These are phyloP conservation scores for Drosophila flavopinicola DNA, from an alignment of 2,888 invertebrate genomes.

Conservation along the genomic window DNA sequence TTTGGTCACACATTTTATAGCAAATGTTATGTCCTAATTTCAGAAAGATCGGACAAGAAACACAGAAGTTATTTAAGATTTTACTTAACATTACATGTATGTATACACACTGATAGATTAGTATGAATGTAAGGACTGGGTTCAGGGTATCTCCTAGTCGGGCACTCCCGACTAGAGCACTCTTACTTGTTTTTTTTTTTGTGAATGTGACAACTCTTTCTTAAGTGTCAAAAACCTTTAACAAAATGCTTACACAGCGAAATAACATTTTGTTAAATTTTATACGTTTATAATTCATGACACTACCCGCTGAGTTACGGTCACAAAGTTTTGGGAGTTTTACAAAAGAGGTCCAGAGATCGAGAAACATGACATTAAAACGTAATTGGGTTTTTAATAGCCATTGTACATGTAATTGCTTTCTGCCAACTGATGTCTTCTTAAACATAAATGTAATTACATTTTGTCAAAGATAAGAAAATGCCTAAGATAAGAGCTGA, in stretches of 20 bases:
- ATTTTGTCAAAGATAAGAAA: conserved; percentile 35
- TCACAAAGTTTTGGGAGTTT: background rate
- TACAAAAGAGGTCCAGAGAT: conserved; percentile 6
- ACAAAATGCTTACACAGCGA: conserved; percentile 61
- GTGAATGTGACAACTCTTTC: conserved; percentile 48
- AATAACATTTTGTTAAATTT: conserved; percentile 23
- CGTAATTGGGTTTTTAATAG: conserved; percentile 79
- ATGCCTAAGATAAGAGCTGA: conserved; percentile 29
- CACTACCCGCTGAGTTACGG: conserved; percentile 7
- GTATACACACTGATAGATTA: too few species aligned
- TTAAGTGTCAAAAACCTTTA: conserved; percentile 42
- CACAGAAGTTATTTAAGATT: too few species aligned
- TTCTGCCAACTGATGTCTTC: conserved; percentile 65
- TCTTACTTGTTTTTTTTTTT: background rate
- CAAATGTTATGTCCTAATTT: too few species aligned
- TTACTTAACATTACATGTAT: too few species aligned
- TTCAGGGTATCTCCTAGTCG: too few species aligned
- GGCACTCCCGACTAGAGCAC: too few species aligned
- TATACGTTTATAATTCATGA: conserved; percentile 19
- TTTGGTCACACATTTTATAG: too few species aligned
- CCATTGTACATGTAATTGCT: conserved; percentile 74
- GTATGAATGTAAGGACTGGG: too few species aligned
- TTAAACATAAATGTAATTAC: conserved; percentile 66
- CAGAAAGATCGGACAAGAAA: too few species aligned
- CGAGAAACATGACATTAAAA: conserved; percentile 63